Percentiles rank a stretch among this genome's conserved stretches.
phyloP scores from a whole-genome alignment of 2,888 invertebrate species.

The Eristalis intricaria region DNA sequence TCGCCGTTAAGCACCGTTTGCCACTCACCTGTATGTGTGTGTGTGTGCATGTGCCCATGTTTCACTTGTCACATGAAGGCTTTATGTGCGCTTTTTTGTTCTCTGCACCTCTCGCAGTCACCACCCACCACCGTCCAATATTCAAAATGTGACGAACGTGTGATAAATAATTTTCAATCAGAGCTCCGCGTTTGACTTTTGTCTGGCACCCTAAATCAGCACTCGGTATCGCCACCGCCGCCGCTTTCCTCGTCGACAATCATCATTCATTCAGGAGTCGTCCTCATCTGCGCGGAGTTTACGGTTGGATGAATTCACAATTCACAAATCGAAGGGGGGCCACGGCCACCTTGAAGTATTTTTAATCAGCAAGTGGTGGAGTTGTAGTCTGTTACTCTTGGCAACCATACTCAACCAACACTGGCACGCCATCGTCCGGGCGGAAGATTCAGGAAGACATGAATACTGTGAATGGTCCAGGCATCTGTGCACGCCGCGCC shows the following conservation, averaged over 20 bases:
- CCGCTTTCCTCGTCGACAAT: not conserved
- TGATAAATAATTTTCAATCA: conserved; percentile 71
- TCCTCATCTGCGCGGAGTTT: conserved; percentile 6
- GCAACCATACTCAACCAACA: conserved; percentile 28
- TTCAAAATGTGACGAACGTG: conserved; percentile 67
- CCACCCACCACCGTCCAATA: conserved; percentile 32
- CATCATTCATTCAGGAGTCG: conserved; percentile 62
- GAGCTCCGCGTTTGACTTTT: conserved; percentile 54
- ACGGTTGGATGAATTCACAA: not conserved
- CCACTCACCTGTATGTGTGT: conserved; percentile 15
- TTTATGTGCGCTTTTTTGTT: not conserved
- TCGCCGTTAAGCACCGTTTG: conserved; percentile 46
- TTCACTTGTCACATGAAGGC: conserved; percentile 51
- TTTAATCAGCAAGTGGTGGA: conserved; percentile 52
- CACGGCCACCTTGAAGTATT: conserved; percentile 54
- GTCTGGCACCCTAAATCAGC: conserved; percentile 30
- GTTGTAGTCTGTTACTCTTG: conserved; percentile 49
- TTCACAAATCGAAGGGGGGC: conserved; percentile 18
- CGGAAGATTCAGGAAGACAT: conserved; percentile 39
- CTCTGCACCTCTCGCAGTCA: not conserved
- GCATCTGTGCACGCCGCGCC: conserved; percentile 31
- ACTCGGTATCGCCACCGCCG: conserved; percentile 35
- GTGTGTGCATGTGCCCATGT: conserved; percentile 20
- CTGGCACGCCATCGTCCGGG: not conserved
- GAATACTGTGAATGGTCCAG: conserved; percentile 49